Evolutionary conservation across 2,888 invertebrate genomes (phyloP), one percentile per base, ranked within the genome.

Genomic region (Leptinotarsa juncta): DNA sequence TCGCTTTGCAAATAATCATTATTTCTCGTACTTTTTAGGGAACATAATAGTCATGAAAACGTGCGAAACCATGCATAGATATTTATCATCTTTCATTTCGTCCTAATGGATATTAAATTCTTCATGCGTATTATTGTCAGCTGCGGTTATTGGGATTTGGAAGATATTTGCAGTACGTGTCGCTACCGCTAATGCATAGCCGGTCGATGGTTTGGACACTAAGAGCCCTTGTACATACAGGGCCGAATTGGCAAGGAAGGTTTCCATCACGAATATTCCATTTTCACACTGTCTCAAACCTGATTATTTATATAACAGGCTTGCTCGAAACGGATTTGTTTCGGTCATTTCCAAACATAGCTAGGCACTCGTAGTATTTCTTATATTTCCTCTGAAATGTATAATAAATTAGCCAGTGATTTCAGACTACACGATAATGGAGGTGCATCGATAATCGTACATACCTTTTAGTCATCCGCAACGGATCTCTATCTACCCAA

Each of bases 51-150:
- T 32, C 14, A 15, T 60, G 32, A 62, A 42, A 65, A 42, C 18
- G 65, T 26, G 57, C 66, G 67, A 53, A 70, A 67, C 67, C 68
- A 42, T 42, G 42, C 42, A 18, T 51, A 75, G 75, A 65, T 67
- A 76, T 76, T 76, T 71, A 73, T 76, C 76, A 76, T 73, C 70
- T 74, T 71, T 48, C 51, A 42, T 42, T 66, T 49, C 69, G 53
- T 42, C 62, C 73, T 76, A 76, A 80, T 81, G 77, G 82, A 82
- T 82, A 81, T 81, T 81, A 81, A 81, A 82, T 82, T 81, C 81
- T 81, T 81, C 79, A 77, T 79, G 80, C 81, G 81, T 81, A 79
- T 81, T 81, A 81, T 81, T 81, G 80, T 81, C 80, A 80, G 76
- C 73, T 71, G 78, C 78, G 76, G 76, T 76, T 80, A 80, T 81